These are phyloP conservation scores for Pristionchus fissidentatus DNA, from an alignment of 2,888 invertebrate species.

Conservation along the genomic window DNA sequence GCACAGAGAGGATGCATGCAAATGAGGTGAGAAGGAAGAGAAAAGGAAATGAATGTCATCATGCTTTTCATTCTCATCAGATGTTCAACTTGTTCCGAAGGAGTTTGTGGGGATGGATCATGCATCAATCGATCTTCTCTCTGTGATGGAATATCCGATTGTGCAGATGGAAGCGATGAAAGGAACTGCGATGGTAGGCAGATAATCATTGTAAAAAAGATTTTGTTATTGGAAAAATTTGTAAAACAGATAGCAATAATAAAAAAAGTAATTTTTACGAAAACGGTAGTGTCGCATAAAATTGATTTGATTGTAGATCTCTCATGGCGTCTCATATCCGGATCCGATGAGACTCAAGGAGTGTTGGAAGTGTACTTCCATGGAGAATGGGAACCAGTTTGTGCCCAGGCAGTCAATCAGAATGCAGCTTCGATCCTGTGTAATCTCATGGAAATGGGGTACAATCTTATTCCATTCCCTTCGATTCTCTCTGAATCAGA, in stretches of 20 bases:
- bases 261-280: no score
- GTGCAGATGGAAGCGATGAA: conserved; percentile 58
- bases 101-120: conserved; percentile 57
- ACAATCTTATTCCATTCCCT: conserved; percentile 73
- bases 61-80: conserved; percentile 45
- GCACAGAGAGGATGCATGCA: conserved; percentile 42
- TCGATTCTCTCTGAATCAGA: conserved; percentile 53
- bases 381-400: conserved; percentile 85
- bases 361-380: conserved; percentile 79
- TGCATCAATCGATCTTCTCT: conserved; percentile 54
- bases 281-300: no score
- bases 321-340: conserved; percentile 56
- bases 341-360: conserved; percentile 58
- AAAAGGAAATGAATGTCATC: neutral
- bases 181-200: conserved; percentile 52
- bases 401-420: conserved; percentile 85
- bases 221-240: neutral
- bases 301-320: conserved; percentile 51
- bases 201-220: no score
- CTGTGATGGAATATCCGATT: conserved; percentile 57
- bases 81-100: conserved; percentile 60
- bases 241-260: neutral
- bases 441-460: conserved; percentile 76
- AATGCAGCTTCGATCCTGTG: conserved; percentile 81
- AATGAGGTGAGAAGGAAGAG: conserved; percentile 6